These are phyloP conservation scores for Calyptommatus sinebrachiatus DNA, from an alignment of 2,113 vertebrate species.

Conservation along the genomic window DNA sequence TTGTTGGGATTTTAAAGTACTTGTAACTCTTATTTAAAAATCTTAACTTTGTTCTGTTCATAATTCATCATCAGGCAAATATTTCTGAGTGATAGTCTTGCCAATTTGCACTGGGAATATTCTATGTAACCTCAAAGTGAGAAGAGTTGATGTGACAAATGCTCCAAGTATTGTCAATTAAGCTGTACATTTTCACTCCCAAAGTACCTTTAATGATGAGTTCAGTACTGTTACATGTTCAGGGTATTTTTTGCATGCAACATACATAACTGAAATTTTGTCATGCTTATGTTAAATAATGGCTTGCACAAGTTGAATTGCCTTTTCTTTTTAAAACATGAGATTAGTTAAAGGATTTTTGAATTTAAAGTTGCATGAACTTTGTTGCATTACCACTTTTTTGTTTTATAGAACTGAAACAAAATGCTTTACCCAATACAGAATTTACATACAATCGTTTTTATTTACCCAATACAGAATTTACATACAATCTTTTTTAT, in stretches of 20 bases:
- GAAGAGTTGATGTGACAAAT: neutral
- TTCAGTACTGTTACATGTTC: neutral
- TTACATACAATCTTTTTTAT: neutral
- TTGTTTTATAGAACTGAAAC: neutral
- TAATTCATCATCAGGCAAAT: neutral
- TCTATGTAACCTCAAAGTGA: neutral
- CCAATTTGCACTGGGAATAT: neutral
- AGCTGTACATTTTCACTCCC: neutral
- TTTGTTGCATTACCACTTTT: neutral
- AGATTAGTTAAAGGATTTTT: neutral
- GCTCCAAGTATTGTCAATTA: neutral
- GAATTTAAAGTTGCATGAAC: neutral
- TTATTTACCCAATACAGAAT: neutral
- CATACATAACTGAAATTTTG: neutral
- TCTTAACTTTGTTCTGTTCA: slow-evolving; percentile 1
- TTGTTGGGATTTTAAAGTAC: neutral
- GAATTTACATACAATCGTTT: neutral
- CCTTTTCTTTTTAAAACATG: neutral
- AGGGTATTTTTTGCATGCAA: slow-evolving; percentile 5
- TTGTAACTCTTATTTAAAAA: neutral
- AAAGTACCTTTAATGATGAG: neutral
- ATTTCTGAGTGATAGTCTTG: neutral
- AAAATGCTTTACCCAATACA: neutral
- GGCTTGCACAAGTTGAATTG: neutral
- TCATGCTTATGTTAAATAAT: neutral